Percentiles rank a stretch among this genome's conserved stretches.
Conservation (phyloP, 2,888 invertebrate species). For the Stenurella melanura region DNA sequence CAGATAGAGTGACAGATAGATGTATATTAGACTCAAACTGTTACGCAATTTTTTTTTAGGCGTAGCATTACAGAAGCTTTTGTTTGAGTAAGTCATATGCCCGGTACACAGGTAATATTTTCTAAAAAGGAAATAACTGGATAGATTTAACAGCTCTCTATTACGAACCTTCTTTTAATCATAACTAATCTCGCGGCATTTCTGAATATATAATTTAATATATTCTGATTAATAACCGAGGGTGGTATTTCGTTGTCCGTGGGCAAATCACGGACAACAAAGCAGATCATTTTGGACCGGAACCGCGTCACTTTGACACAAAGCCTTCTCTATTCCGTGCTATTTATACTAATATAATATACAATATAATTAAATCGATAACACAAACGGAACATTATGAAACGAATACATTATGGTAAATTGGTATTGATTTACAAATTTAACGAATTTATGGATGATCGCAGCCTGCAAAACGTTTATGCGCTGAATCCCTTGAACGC, state of each 20-base stretch:
- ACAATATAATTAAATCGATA: slow-evolving; percentile 12
- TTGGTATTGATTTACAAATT: slow-evolving; percentile 54
- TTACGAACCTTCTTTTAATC: not conserved
- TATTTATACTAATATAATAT: slow-evolving; percentile 11
- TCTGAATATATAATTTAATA: not conserved
- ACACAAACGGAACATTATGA: slow-evolving; percentile 10
- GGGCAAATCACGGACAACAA: not conserved
- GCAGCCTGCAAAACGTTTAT: slow-evolving; percentile 62
- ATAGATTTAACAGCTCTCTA: no score
- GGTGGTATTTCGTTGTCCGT: not conserved
- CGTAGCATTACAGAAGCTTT: no score
- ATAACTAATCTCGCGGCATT: not conserved
- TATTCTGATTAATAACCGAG: not conserved
- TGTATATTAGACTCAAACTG: no score
- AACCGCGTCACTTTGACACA: not conserved
- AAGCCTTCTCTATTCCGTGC: not conserved
- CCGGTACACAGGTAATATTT: no score
- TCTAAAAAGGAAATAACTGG: no score
- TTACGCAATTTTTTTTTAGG: no score
- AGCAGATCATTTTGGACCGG: not conserved
- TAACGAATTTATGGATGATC: slow-evolving; percentile 59
- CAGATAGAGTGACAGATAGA: no score
- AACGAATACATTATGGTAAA: slow-evolving; percentile 48
- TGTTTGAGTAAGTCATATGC: no score
- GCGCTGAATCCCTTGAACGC: slow-evolving; percentile 60